Evolutionary conservation across 2,888 invertebrate genomes (phyloP).

Genomic region (Drosophila subquinaria): DNA sequence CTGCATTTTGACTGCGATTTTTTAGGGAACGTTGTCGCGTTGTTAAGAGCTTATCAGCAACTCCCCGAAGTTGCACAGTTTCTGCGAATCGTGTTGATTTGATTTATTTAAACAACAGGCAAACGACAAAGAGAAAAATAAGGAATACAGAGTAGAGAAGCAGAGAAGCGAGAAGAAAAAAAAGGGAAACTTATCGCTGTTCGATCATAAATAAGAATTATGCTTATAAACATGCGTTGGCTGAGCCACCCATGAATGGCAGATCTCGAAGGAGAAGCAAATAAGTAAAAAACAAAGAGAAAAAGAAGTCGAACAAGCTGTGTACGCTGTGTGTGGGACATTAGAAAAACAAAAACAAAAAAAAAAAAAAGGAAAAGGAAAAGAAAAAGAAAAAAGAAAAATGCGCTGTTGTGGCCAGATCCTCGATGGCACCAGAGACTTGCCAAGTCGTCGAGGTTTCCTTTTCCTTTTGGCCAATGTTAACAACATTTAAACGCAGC

Average conservation of each 20-base stretch:
- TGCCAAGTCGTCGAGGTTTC: slow-evolving; percentile 17
- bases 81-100: slow-evolving; percentile 82
- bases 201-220: slow-evolving; percentile 82
- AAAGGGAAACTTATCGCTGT: slow-evolving; percentile 69
- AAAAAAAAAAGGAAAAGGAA: too few species aligned
- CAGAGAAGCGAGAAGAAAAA: slow-evolving; percentile 7
- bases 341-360: slow-evolving; percentile 49
- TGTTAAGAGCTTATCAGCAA: slow-evolving; percentile 56
- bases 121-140: slow-evolving; percentile 15
- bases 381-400: too few species aligned
- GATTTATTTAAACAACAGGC: slow-evolving; percentile 74
- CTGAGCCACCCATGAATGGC: slow-evolving; percentile 57
- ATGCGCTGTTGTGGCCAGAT: slow-evolving; percentile 39
- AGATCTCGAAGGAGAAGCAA: slow-evolving; percentile 1
- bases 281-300: not conserved
- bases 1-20: slow-evolving; percentile 6
- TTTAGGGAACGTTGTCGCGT: slow-evolving; percentile 36
- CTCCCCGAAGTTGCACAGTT: slow-evolving; percentile 51
- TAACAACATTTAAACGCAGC: slow-evolving; percentile 80
- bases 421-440: slow-evolving; percentile 24
- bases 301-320: slow-evolving; percentile 16
- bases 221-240: slow-evolving; percentile 72
- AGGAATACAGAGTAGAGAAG: not conserved
- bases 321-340: slow-evolving; percentile 78
- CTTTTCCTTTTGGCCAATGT: slow-evolving; percentile 51